Evolutionary conservation across 2,113 vertebrate genomes (phyloP).

Genomic region (Lampris megalopsis): DNA sequence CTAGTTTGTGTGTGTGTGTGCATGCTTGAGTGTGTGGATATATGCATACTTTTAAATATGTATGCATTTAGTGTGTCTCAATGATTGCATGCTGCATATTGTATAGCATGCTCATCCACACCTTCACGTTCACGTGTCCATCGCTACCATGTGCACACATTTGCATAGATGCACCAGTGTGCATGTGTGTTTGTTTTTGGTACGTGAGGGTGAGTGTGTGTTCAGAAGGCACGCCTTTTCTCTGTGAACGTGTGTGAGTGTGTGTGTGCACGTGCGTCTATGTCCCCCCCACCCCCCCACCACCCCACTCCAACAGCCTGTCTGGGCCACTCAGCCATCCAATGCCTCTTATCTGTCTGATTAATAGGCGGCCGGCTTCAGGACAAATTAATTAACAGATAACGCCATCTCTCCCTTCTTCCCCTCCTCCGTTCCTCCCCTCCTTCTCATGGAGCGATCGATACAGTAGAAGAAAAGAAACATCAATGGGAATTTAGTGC

Average conservation of each 20-base stretch:
- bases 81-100: no score
- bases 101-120: no score
- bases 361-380: conserved; percentile 99
- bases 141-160: conserved; percentile 21
- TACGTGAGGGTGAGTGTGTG: conserved; percentile 17
- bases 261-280: conserved; percentile 7
- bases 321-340: conserved; percentile 97
- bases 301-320: conserved; percentile 83
- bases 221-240: neutral
- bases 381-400: conserved; percentile 99
- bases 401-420: conserved; percentile 89
- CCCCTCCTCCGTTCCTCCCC: conserved; percentile 87
- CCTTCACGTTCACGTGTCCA: no score
- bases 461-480: conserved; percentile 99
- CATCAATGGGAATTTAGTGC: conserved; percentile 99
- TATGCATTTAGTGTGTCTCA: conserved; percentile 25
- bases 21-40: neutral
- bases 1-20: conserved; percentile 78
- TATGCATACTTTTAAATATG: conserved; percentile 14
- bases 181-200: conserved; percentile 77
- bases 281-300: conserved; percentile 10
- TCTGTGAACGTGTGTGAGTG: conserved; percentile 79
- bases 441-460: conserved; percentile 99
- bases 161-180: conserved; percentile 57
- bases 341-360: conserved; percentile 99